Base-by-base conservation (phyloP, 2,888 invertebrate species). In the Drosophila colorata region DNA sequence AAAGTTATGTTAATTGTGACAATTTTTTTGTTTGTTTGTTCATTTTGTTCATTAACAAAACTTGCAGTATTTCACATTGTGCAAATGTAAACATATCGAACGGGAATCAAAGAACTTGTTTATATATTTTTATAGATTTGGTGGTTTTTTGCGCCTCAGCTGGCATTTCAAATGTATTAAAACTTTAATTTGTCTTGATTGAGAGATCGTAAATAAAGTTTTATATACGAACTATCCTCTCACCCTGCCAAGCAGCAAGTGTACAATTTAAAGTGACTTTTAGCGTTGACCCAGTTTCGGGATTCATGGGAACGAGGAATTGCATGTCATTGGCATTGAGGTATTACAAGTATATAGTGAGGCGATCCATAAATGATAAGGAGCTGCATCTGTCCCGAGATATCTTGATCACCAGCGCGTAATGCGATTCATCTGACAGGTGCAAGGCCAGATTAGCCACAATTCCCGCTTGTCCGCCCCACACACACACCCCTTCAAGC, bases 241-340 rank as follows among this genome's bases (percentile, higher is more conserved):
- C 58, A 66, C 65, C 52, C 14, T 48, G 37, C 55, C 51, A 53
- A 47, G 44, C 58, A 65, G 9, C n/a, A 31, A 40, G 20, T 6
- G 51, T 56, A 63, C 55, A 58, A 38, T 56, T 60, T 20, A 56
- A 53, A 47, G 38, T 49, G 60, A 59, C 49, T 63, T 58, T 35
- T 55, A 0, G 43, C n/a, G 23, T 18, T 84, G 78, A 75, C 85
- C 85, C 55, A 69, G 68, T 81, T 68, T 63, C 8, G 9, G 43
- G 28, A 28, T 55, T 18, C 28, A 41, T 63, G 58, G 46, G 48
- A 57, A 13, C 38, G 33, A 78, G 64, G 61, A 66, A 51, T 57
- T 59, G 69, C 61, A 63, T 52, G 59, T 71, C 53, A 65, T 56
- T 69, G 61, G 37, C 69, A 61, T 52, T 64, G 53, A 49, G 52